phyloP scores from a whole-genome alignment of 2,797 vertebrate species.

The Malurus leucopterus region DNA sequence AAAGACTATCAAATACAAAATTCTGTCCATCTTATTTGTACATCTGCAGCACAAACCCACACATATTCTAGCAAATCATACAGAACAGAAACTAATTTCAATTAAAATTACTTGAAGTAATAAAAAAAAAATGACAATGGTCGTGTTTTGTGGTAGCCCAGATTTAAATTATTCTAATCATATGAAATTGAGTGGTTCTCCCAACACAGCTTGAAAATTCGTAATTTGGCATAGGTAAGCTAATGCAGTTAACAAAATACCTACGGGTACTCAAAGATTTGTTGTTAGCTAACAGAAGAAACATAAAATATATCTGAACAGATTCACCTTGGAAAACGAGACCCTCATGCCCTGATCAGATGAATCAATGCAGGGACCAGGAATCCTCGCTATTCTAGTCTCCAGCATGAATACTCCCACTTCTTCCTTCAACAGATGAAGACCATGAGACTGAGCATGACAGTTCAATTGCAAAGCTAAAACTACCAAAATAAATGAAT shows the following conservation, averaged over 20 bases:
- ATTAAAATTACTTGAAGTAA: background rate
- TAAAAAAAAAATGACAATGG: background rate
- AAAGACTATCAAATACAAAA: background rate
- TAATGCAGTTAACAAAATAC: background rate
- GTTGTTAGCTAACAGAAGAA: background rate
- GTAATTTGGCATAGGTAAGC: background rate
- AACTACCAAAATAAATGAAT: background rate
- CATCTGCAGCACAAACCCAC: background rate
- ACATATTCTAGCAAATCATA: background rate
- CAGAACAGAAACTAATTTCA: background rate
- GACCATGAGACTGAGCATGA: background rate
- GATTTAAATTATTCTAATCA: background rate
- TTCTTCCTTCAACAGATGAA: background rate
- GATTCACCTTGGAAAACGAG: background rate
- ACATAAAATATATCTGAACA: background rate
- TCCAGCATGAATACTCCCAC: background rate
- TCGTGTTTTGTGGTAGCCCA: background rate
- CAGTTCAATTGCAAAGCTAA: background rate
- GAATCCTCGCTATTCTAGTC: background rate
- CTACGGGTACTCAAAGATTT: background rate
- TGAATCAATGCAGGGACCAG: background rate
- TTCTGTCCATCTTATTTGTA: background rate
- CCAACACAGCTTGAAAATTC: background rate
- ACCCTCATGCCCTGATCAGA: background rate
- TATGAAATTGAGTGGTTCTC: background rate